Base-by-base conservation (phyloP, 2,888 invertebrate species). In the Drosophila maculinotata region DNA sequence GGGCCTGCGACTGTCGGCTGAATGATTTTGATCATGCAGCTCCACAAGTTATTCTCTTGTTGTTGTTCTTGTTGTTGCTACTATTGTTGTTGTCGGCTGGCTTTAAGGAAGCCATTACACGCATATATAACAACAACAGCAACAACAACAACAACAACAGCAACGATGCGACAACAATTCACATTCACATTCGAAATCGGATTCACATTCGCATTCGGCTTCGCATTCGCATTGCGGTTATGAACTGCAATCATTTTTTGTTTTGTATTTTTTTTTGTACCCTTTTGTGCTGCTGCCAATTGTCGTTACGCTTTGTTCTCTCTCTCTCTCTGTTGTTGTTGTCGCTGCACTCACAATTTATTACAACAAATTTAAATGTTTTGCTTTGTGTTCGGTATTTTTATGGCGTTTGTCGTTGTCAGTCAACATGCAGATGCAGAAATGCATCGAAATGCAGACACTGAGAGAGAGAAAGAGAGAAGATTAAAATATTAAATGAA, bases 341-440 rank as follows among this genome's bases (percentile, higher is more conserved):
- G 31, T 53, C 31, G 12, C 42, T 66, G 65, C 45, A 56, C 66
- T 66, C 65, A 67, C 76, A 88, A 89, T 89, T 88, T 89, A 89
- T 89, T 87, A 77, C 80, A 82, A 81, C 80, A 87, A 83, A 88
- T 89, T 89, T 82, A 81, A 87, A 88, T 88, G 89, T 79, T 85
- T 70, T 53, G 69, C 56, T 53, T 65, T 71, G 69, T 49, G 74
- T 69, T 71, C 42, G 82, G 76, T 68, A 82, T 82, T 86, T 89
- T 87, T 86, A 83, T 80, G 83, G 58, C 63, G 58, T 70, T 76
- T 60, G 39, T 70, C 44, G 10, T 38, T 66, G 71, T 38, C 57
- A 42, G 51, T 42, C 64, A 69, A 69, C 53, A 73, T 75, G 72
- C 49, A 73, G 70, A 69, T 69, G 28, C 15, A 12, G 12, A 25